Base-by-base conservation (phyloP, 1,140 invertebrate species). In the Penaeus chinensis region DNA sequence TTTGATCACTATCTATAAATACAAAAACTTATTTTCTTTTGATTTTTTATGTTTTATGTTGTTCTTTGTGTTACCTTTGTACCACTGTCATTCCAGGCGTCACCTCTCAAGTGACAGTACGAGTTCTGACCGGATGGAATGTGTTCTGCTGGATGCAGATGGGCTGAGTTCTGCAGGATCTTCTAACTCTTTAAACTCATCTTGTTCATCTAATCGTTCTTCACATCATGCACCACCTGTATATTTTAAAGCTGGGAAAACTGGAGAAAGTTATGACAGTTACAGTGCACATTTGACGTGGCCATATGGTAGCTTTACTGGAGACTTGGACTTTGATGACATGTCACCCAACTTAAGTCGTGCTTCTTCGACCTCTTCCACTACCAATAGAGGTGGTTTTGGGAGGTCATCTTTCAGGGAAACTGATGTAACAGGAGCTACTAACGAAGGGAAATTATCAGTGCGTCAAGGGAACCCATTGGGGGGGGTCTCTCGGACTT, bases 111-210 rank as follows among this genome's bases (percentile, higher is more conserved):
- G 47, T 65, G 82, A 78, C 32, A 85, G 82, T 84, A 47, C 80
- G 22, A 84, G 76, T 74, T 74, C 27, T 24, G 92, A 92, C 0
- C 92, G 93, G 20, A 89, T 94, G 47, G 94, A 94, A 60, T 93
- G 93, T 80, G 91, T 93, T 7, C 91, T 94, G 89, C 92, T 94
- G 63, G 94, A 94, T 76, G 92, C 91, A 77, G 93, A 94, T 90
- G 91, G 92, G 5, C 91, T 93, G 10, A 93, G 93, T 89, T 93
- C 93, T 24, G 93, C 93, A 74, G 94, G 93, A 76, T 94, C 94
- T 19, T 94, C 94, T 91, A 92, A 93, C 84, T 94, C 94, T 91
- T 91, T 94, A 37, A 94, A 94, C 91, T 94, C 94, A 82, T 93
- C 92, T 90, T 93, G 94, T 91, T 94, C 93, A 16, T 91, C 93